These are phyloP conservation scores for Sylvicola cinctus DNA, from an alignment of 2,888 invertebrate species.

Conservation along the genomic window DNA sequence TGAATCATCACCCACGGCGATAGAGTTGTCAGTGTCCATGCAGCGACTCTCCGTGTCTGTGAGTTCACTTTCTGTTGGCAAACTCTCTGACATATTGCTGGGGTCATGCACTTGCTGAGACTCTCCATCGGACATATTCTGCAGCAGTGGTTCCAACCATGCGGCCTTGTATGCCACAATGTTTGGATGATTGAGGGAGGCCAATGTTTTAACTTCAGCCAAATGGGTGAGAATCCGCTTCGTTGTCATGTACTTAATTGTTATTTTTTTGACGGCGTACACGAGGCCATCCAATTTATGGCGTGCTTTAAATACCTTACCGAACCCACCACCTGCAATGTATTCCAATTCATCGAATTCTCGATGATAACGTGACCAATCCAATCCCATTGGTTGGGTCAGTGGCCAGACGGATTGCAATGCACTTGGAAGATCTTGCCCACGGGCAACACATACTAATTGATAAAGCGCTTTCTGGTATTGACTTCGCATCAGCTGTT, in stretches of 20 bases:
- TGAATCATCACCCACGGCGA: too few relatives aligned
- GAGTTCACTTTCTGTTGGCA: too few relatives aligned
- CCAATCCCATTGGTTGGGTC: slow-evolving; percentile 27
- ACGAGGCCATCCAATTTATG: slow-evolving; percentile 54
- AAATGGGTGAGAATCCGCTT: slow-evolving; percentile 42
- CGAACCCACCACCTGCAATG: slow-evolving; percentile 45
- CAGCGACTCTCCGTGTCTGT: too few relatives aligned
- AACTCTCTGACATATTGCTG: too few relatives aligned
- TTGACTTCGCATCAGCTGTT: slow-evolving; percentile 34
- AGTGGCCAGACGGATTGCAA: slow-evolving; percentile 32
- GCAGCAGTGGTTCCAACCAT: slow-evolving; percentile 50
- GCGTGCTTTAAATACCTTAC: slow-evolving; percentile 50
- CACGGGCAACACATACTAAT: slow-evolving; percentile 36
- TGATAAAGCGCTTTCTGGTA: slow-evolving; percentile 45
- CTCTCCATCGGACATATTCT: neutral
- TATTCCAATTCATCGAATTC: slow-evolving; percentile 50
- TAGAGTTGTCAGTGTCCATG: too few relatives aligned
- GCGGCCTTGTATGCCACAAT: slow-evolving; percentile 69
- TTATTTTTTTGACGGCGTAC: slow-evolving; percentile 64
- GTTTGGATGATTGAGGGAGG: slow-evolving; percentile 55
- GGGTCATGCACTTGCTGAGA: too few relatives aligned
- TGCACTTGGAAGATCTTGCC: slow-evolving; percentile 29
- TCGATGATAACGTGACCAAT: slow-evolving; percentile 42
- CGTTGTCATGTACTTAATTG: slow-evolving; percentile 39
- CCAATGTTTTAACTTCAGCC: slow-evolving; percentile 61